Evolutionary conservation across 2,888 invertebrate genomes (phyloP), one percentile per base, ranked within the genome.

Genomic region (Phasia obesa): DNA sequence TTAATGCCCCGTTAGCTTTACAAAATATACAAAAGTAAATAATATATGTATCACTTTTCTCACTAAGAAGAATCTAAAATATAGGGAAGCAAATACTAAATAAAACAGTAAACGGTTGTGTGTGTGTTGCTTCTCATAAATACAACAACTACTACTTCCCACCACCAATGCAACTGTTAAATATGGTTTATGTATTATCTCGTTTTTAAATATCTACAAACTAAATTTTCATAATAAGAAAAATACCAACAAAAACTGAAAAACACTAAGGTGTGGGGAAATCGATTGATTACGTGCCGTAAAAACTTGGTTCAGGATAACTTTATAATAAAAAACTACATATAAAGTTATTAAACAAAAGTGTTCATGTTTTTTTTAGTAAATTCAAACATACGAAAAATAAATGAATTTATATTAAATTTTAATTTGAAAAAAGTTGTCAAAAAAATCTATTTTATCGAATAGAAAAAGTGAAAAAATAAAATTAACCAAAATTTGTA

Each of bases 211-310:
- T 60, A 80, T 64, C 60, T 73, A 44, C 47, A 73, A 44, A 71
- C 53, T 49, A 19, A 13, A 7, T n/a, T 15, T 6, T 35, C 35
- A 15, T 44, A 21, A 0, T 17, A 27, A 67, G 65, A 27, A 75
- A 71, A 74, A 71, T 23, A 53, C 19, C 75, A 78, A 73, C 76
- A 65, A 55, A 53, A 53, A 76, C 60, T 21, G 38, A 67, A 53
- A 71, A 51, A 59, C 60, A 73, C 57, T 4, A 81, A 85, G 85
- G 86, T 86, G 85, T 85, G 86, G 84, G 86, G 85, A 86, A 86
- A 85, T 86, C 86, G 85, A 85, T 86, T 84, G 85, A 85, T 85
- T 86, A 84, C 85, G 84, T 85, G 84, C 74, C 59, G 75, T 65
- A 74, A 81, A 78, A 77, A 27, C 35, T 35, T 35, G n/a, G n/a